A percentile compares a stretch with the other conserved stretches of the same genome.
Conservation (phyloP, 2,888 invertebrate species). For the Pollenia labialis region DNA sequence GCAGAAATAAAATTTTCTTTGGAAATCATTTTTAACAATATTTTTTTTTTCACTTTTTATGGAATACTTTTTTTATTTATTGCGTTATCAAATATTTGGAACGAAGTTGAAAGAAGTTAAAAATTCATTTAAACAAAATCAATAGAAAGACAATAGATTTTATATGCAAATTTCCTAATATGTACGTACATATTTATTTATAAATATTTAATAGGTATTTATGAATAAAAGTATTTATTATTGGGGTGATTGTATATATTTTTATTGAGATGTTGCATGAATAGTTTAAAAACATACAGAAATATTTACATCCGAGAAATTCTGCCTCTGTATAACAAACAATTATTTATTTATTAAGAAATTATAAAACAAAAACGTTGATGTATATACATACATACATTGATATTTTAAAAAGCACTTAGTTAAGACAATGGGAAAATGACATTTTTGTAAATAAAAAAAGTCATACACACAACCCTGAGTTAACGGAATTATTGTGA, state of each 20-base stretch:
- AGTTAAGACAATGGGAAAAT: conserved; percentile 10
- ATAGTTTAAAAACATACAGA: not conserved
- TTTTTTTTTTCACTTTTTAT: not conserved
- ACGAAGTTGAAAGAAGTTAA: conserved; percentile 34
- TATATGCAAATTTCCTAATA: conserved; percentile 59
- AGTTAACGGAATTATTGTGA: no score
- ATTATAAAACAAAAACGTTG: conserved; percentile 21
- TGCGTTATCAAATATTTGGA: not conserved
- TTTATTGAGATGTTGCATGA: conserved; percentile 55
- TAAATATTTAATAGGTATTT: not conserved
- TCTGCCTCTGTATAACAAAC: not conserved
- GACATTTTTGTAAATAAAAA: no score
- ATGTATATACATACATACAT: no score
- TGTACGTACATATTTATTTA: not conserved
- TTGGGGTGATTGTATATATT: conserved; percentile 24
- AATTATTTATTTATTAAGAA: conserved; percentile 25
- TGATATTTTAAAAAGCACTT: conserved; percentile 4
- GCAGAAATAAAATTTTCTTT: conserved; percentile 26
- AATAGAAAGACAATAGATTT: conserved; percentile 42
- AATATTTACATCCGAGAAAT: not conserved
- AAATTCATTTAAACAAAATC: conserved; percentile 48
- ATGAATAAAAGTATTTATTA: conserved; percentile 3
- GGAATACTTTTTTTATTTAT: not conserved
- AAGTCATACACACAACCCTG: not conserved
- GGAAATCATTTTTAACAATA: conserved; percentile 46